Evolutionary conservation across 2,888 invertebrate species (phyloP).

Genomic region (Cryptocheilus praepositus): DNA sequence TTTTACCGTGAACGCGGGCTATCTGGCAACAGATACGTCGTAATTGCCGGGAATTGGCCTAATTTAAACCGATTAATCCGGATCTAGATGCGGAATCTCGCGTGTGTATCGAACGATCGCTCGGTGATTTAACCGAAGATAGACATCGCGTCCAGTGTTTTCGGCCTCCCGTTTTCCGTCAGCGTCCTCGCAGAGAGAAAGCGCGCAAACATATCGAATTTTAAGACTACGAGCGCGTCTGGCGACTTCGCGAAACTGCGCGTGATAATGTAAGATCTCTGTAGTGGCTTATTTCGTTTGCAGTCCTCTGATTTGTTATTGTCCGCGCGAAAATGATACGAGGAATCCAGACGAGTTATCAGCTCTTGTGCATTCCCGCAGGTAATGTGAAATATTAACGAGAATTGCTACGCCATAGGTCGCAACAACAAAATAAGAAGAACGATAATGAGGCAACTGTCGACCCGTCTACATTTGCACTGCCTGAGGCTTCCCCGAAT

Average conservation of each 20-base stretch:
- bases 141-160: neutral
- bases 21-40: slow-evolving; percentile 53
- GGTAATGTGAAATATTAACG: slow-evolving; percentile 4
- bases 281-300: neutral
- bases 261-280: neutral
- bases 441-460: slow-evolving; percentile 19
- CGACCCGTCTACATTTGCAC: neutral
- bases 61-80: slow-evolving; percentile 54
- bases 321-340: neutral
- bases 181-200: neutral
- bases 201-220: neutral
- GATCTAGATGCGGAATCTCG: slow-evolving; percentile 45
- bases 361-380: neutral
- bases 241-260: neutral
- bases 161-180: neutral
- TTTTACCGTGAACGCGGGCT: slow-evolving; percentile 45
- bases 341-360: slow-evolving; percentile 19
- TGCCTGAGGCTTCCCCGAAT: slow-evolving; percentile 34
- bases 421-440: slow-evolving; percentile 23
- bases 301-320: neutral
- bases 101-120: slow-evolving; percentile 30
- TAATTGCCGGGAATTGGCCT: slow-evolving; percentile 54
- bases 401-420: slow-evolving; percentile 12
- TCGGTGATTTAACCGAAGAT: slow-evolving; percentile 40
- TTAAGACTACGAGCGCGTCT: neutral